Percentiles rank a stretch among this genome's conserved stretches.
phyloP scores from a whole-genome alignment of 2,113 vertebrate species.

The Paraplagusia blochii region DNA sequence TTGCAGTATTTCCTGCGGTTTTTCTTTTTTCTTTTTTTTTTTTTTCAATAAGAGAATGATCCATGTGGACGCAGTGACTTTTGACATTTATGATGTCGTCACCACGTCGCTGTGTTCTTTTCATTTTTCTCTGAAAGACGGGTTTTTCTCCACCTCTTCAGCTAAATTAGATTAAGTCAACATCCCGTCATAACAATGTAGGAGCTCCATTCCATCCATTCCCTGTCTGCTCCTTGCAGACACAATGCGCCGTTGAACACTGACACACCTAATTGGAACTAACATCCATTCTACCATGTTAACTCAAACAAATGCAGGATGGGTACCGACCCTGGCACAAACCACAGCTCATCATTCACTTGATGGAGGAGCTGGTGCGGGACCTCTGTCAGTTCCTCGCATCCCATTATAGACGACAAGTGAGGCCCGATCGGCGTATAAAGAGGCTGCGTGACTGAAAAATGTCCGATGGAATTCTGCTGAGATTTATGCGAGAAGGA shows the following conservation, averaged over 20 bases:
- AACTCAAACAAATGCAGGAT: slow-evolving; percentile 34
- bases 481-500: background rate
- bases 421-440: slow-evolving; percentile 30
- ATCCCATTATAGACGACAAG: slow-evolving; percentile 43
- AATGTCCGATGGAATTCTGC: slow-evolving; percentile 15
- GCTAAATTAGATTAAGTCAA: background rate
- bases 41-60: background rate
- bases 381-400: slow-evolving; percentile 32
- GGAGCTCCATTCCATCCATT: too few relatives aligned
- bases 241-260: slow-evolving; percentile 2
- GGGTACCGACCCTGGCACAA: slow-evolving; percentile 28
- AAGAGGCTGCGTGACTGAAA: slow-evolving; percentile 39
- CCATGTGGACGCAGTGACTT: background rate
- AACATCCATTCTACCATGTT: slow-evolving; percentile 20
- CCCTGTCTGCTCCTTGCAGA: background rate
- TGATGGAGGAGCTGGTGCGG: slow-evolving; percentile 41
- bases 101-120: background rate
- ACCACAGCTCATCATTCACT: slow-evolving; percentile 44
- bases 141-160: background rate
- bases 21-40: background rate
- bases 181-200: too few relatives aligned
- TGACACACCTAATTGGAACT: slow-evolving; percentile 19
- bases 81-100: background rate
- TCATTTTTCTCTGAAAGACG: background rate
- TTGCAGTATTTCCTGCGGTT: slow-evolving; percentile 8